Percentiles rank a stretch among this genome's conserved stretches.
These are phyloP conservation scores for Ceratina calcarata DNA, from an alignment of 1,140 invertebrate species.

Conservation along the genomic window DNA sequence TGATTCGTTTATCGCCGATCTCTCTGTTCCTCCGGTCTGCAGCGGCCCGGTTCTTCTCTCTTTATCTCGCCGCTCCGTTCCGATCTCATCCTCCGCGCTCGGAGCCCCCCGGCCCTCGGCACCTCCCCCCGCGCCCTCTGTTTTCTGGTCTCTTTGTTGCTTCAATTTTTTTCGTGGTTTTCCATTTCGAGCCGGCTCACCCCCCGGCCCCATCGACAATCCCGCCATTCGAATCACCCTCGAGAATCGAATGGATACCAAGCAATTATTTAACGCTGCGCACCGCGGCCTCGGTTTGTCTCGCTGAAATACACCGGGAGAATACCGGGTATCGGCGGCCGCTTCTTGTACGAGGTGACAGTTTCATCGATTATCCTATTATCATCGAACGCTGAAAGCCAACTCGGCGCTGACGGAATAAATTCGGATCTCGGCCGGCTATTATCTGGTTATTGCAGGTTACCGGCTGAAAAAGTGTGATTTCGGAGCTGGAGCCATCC, in stretches of 20 bases:
- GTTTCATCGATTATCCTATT: constrained; percentile 67
- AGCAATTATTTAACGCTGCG: constrained; percentile 69
- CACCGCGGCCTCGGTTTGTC: constrained; percentile 66
- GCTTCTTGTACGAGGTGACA: constrained; percentile 61
- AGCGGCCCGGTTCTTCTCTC: background rate
- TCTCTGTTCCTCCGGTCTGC: constrained; percentile 54
- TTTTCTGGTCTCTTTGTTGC: constrained; percentile 58
- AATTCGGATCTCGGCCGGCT: constrained; percentile 50
- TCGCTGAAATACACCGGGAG: constrained; percentile 63
- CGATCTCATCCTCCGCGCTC: background rate
- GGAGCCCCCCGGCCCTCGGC: constrained; percentile 20
- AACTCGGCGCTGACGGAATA: constrained; percentile 48
- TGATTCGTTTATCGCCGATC: constrained; percentile 77
- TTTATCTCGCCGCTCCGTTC: background rate
- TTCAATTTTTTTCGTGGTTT: constrained; percentile 69
- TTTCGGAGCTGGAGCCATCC: background rate
- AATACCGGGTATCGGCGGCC: constrained; percentile 60
- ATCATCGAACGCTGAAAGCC: constrained; percentile 57
- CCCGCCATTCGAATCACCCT: constrained; percentile 65
- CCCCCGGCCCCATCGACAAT: constrained; percentile 53
- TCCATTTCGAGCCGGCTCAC: constrained; percentile 65
- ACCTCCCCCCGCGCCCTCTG: background rate
- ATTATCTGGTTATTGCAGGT: constrained; percentile 53
- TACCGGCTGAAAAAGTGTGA: constrained; percentile 34
- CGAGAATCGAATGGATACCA: constrained; percentile 68